Base-by-base conservation (phyloP, 2,888 invertebrate genomes). In the Tupiocoris notatus region DNA sequence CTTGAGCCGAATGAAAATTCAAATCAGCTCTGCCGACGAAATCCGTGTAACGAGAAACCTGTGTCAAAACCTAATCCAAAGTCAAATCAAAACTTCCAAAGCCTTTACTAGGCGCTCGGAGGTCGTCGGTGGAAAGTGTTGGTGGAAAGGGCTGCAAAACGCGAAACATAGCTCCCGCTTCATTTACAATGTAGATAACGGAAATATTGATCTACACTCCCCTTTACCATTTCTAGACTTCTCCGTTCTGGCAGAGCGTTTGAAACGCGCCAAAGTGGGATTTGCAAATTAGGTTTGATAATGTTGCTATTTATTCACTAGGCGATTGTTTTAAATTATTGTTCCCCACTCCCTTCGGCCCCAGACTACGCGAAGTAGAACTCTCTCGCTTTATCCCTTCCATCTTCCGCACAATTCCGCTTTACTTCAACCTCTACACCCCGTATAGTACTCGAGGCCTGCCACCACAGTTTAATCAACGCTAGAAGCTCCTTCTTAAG, bases 281-380 rank as follows among this genome's bases (percentile, higher is more conserved):
- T 75, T 75, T 75, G 75, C 75, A 75, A 75, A 75, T 75, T 75
- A 67, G 75, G 75, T 75, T 75, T 75, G 75, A 75, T 75, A 75
- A 75, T 75, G 75, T 75, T 75, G 56, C 66, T 75, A 75, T 75
- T 75, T 75, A 75, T 75, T 75, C 75, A 66, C 57, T 75, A 66
- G 67, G 73, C 63, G 73, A 73, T 73, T 73, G 73, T 73, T 73
- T 73, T 73, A 73, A 73, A 73, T 73, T 73, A 73, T 73, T 73
- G 73, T 73, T 2, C 39, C 6, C 2, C 0, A 17, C 61, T 59
- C 63, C 21, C 73, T 20, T 20, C 67, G 25, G 20, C 20, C 9
- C 1, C 65, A 39, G n/a, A 12, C 12, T 39, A n/a, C 22, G 9
- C 64, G 9, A 6, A 17, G n/a, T 58, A 54, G 54, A 22, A 22